Evolutionary conservation across 2,797 vertebrate genomes (phyloP).

Genomic region (Pangasius macronema): DNA sequence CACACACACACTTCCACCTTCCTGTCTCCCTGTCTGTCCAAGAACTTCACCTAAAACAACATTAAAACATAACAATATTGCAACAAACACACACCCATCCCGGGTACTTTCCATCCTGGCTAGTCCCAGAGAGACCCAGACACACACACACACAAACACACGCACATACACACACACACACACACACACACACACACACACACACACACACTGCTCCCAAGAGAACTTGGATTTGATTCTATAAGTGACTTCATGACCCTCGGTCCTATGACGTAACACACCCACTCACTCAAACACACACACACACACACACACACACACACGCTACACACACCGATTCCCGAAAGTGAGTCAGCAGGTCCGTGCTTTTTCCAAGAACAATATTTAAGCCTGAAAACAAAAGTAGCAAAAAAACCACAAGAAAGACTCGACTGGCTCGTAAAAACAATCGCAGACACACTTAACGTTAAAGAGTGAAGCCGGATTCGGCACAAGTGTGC

Average conservation of each 20-base stretch:
- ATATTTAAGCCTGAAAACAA: constrained; percentile 61
- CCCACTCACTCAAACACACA: constrained; percentile 46
- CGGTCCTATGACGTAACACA: constrained; percentile 46
- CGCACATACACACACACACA: constrained; percentile 45
- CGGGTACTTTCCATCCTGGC: constrained; percentile 23
- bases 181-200: constrained; percentile 41
- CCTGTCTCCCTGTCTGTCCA: constrained; percentile 13
- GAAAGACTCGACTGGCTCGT: constrained; percentile 29
- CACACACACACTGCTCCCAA: constrained; percentile 24
- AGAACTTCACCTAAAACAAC: constrained; percentile 16
- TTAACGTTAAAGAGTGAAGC: not conserved
- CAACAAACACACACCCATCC: constrained; percentile 23
- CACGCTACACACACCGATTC: constrained; percentile 61
- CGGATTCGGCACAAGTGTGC: not conserved
- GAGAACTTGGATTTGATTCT: constrained; percentile 36
- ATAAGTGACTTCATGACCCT: constrained; percentile 26
- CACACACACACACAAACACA: constrained; percentile 40
- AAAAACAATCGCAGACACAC: constrained; percentile 7
- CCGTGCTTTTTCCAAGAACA: constrained; percentile 68
- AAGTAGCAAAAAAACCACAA: constrained; percentile 50
- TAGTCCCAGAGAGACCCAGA: not conserved
- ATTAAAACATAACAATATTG: constrained; percentile 21
- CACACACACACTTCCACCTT: constrained; percentile 15
- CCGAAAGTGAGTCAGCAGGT: constrained; percentile 67
- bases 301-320: constrained; percentile 45